Conservation (phyloP, 2,888 invertebrate genomes). For the Celastrina argiolus region DNA sequence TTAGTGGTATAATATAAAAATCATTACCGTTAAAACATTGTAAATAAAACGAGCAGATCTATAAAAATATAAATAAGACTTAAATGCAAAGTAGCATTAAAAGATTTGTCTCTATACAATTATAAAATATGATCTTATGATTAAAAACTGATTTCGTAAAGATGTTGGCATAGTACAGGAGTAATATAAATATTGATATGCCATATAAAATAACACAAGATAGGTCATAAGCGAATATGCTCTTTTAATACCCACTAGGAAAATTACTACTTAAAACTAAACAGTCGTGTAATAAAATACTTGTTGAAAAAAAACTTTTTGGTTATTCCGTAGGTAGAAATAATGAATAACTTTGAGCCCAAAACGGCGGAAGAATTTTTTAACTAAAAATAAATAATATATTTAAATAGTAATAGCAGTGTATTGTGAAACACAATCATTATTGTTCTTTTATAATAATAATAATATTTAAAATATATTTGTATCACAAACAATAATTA, state of each 20-base stretch:
- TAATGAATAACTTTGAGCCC: constrained; percentile 53
- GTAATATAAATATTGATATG: constrained; percentile 38
- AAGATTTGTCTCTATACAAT: constrained; percentile 4
- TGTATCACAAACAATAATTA: constrained; percentile 48
- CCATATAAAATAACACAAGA: constrained; percentile 42
- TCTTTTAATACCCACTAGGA: constrained; percentile 45
- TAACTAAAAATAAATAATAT: constrained; percentile 50
- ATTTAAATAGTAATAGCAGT: constrained; percentile 41
- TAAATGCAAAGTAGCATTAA: constrained; percentile 5
- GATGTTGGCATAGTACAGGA: constrained; percentile 21
- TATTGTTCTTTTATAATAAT: constrained; percentile 39
- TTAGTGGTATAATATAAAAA: neutral
- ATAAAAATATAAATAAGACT: constrained; percentile 4
- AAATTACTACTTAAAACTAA: constrained; percentile 51
- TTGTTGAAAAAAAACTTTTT: constrained; percentile 47
- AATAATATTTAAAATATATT: constrained; percentile 41
- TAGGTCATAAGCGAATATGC: constrained; percentile 42
- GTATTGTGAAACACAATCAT: constrained; percentile 38
- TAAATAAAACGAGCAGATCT: neutral
- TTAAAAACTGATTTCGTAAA: constrained; percentile 12
- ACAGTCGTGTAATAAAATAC: constrained; percentile 54
- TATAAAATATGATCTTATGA: constrained; percentile 6
- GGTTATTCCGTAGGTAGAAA: constrained; percentile 49
- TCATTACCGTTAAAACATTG: constrained; percentile 1
- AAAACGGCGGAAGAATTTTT: constrained; percentile 44